These are phyloP conservation scores for Drosophila pectinifera DNA, from an alignment of 1,140 invertebrate genomes.

Conservation along the genomic window DNA sequence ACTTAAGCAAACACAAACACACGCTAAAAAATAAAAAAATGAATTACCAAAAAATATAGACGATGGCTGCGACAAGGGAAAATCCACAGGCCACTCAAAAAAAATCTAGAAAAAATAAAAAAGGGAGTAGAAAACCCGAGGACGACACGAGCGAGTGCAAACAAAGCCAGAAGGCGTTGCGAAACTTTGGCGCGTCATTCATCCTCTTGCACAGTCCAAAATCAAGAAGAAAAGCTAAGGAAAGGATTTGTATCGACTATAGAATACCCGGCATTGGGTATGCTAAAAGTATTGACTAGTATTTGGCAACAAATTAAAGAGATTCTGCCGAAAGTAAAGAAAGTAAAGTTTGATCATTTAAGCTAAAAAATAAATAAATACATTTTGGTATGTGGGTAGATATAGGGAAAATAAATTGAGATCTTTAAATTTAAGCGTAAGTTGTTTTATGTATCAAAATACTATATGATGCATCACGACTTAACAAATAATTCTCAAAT, in stretches of 20 bases:
- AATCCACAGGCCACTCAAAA: constrained; percentile 52
- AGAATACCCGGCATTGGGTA: background rate
- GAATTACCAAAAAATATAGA: constrained; percentile 22
- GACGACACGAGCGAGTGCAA: constrained; percentile 60
- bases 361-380: too few relatives aligned
- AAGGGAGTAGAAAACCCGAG: constrained; percentile 7
- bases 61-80: constrained; percentile 39
- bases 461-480: too few relatives aligned
- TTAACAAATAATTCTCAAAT: too few relatives aligned
- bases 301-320: background rate
- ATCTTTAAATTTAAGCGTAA: background rate
- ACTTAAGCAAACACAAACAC: constrained; percentile 7
- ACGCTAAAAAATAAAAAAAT: constrained; percentile 13
- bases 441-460: too few relatives aligned
- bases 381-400: too few relatives aligned
- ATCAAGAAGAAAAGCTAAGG: background rate
- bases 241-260: background rate
- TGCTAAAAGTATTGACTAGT: background rate
- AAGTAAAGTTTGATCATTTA: too few relatives aligned
- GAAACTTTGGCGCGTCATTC: constrained; percentile 80
- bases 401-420: background rate
- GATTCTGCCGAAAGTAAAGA: too few relatives aligned
- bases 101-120: background rate
- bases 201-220: constrained; percentile 72
- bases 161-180: constrained; percentile 81